A percentile compares a stretch with the other conserved stretches of the same genome.
Evolutionary conservation across 2,888 invertebrate species (phyloP).

Genomic region (Eucera pruinosa): DNA sequence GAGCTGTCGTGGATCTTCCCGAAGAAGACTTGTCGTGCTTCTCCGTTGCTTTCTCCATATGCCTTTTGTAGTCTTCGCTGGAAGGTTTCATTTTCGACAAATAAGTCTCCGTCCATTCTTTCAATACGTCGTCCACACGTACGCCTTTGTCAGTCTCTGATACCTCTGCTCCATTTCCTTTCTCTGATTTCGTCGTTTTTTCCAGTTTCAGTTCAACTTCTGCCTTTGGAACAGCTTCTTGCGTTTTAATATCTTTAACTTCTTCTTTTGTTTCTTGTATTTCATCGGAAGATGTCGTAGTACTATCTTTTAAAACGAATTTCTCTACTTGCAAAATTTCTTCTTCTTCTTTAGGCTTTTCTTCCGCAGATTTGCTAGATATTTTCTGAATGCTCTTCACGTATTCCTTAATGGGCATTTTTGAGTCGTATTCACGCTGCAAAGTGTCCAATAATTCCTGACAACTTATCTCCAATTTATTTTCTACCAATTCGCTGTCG

Average conservation of each 20-base stretch:
- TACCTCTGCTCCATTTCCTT: slow-evolving; percentile 19
- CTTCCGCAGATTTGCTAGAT: slow-evolving; percentile 1
- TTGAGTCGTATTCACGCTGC: slow-evolving; percentile 80
- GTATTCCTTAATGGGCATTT: slow-evolving; percentile 79
- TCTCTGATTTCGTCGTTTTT: slow-evolving; percentile 15
- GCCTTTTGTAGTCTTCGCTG: slow-evolving; percentile 76
- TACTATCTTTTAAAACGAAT: not conserved
- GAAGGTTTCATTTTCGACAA: slow-evolving; percentile 68
- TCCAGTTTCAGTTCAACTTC: slow-evolving; percentile 31
- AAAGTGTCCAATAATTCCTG: slow-evolving; percentile 81
- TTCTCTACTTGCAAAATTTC: not conserved
- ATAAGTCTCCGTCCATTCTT: slow-evolving; percentile 69
- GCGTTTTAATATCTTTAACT: not conserved
- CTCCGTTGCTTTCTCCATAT: slow-evolving; percentile 71
- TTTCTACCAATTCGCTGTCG: slow-evolving; percentile 80
- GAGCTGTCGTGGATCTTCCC: slow-evolving; percentile 61
- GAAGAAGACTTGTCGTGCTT: slow-evolving; percentile 77
- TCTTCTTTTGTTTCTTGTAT: not conserved
- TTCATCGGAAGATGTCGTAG: not conserved
- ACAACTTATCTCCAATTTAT: slow-evolving; percentile 80
- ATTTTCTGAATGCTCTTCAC: slow-evolving; percentile 59
- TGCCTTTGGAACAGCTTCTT: slow-evolving; percentile 1
- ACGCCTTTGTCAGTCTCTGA: slow-evolving; percentile 72
- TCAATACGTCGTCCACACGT: slow-evolving; percentile 66
- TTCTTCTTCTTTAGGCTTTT: slow-evolving; percentile 50